Base-by-base conservation (phyloP, 2,113 vertebrate species). In the Sapajus apella region DNA sequence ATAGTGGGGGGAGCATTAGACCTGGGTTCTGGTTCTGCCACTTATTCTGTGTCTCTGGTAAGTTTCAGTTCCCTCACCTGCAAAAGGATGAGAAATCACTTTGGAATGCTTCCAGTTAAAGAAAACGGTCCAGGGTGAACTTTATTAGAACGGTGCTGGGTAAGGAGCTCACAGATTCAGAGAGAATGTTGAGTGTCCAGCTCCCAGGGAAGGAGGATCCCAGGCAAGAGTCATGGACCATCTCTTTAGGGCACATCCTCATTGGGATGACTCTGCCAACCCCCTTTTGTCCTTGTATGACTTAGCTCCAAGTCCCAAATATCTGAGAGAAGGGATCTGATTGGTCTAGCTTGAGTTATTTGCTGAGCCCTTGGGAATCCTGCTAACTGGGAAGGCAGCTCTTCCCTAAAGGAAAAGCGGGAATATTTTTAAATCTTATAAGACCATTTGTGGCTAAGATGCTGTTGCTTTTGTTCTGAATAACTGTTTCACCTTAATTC, bases 401-500 rank as follows among this genome's bases (percentile, higher is more conserved):
- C 12, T 32, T 91, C n/a, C 55, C 47, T 21, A 6, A 14, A 45
- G 47, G 61, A 47, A 58, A 25, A 64, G 50, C 45, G 45, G 66
- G n/a, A 23, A 21, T 43, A 11, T 45, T 27, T n/a, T 52, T 45
- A 58, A 30, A 45, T 45, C 50, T 37, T 45, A 1, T 9, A 9
- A 61, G 50, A 35, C 56, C 72, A 1, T 47, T 77, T 25, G 45
- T 40, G 37, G 55, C 45, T 47, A 12, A 47, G 35, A 25, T 47
- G 52, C 52, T 30, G 2, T 6, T 5, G 45, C 35, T 75, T 37
- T 56, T 52, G 52, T 40, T 16, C 10, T 17, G 58, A 58, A 50
- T 23, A n/a, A 50, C n/a, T 2, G 0, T 40, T n/a, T 55, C 45
- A 6, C 27, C 55, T 10, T 64, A n/a, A 1, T 23, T 27, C 0